Base-by-base conservation (phyloP, 1,140 invertebrate species). In the Kradibia gibbosae region DNA sequence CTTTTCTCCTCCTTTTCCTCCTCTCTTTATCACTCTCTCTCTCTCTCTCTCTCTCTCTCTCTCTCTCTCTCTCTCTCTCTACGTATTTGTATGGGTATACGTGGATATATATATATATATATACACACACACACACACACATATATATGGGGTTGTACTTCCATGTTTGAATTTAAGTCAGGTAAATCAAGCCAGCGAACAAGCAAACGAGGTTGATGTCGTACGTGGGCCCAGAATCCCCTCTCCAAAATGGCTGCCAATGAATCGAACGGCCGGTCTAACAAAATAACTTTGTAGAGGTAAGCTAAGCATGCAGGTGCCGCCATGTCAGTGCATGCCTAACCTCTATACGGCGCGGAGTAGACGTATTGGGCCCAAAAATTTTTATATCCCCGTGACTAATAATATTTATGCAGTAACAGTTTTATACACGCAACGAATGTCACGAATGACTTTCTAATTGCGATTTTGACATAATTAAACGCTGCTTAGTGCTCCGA, bases 261-360 rank as follows among this genome's bases (percentile, higher is more conserved):
- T 81, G 86, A 86, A 86, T 86, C 86, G 88, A 88, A 86, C 84
- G 84, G 86, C 85, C 83, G 85, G 86, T 84, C 84, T 86, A 86
- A 85, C 83, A 84, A 84, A 86, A 82, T 85, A 85, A 88, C 86
- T 87, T 85, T 87, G 86, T 86, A 88, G 87, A 86, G 89, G 87
- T 87, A 89, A 87, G 88, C 87, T 86, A 87, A 84, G 86, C 80
- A 86, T 86, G 88, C 90, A 91, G 90, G 90, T 91, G 90, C 90
- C 90, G 90, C 90, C 90, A 91, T 91, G 89, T 90, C 90, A 91
- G 90, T 91, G 87, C 89, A 91, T 89, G 89, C 89, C 87, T 90
- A 89, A 89, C 89, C 81, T 91, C 88, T 86, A 88, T 88, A 86
- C 87, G 86, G 90, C 45, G 55, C 45, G 70, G 45, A 65, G 42